phyloP scores from a whole-genome alignment of 2,888 invertebrate species.

The Proisotoma minuta region DNA sequence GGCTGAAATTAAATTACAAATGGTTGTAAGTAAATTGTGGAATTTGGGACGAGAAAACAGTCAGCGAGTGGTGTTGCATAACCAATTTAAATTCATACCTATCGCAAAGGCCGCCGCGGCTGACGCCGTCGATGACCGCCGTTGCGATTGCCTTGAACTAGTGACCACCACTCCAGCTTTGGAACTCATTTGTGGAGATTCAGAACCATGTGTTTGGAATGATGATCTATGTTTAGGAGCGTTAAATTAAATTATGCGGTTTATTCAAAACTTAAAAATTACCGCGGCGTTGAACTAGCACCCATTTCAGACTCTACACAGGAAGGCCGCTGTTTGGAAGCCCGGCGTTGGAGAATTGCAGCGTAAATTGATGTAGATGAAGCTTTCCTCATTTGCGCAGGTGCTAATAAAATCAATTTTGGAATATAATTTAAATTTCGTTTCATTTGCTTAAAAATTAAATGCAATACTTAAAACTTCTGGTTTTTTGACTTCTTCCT shows the following conservation, averaged over 20 bases:
- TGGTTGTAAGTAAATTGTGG: background rate
- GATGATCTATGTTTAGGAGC: conserved; percentile 55
- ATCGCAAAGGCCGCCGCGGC: conserved; percentile 87
- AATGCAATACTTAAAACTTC: conserved; percentile 31
- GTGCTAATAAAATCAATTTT: conserved; percentile 28
- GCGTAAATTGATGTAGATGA: conserved; percentile 48
- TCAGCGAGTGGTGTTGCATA: too few species aligned
- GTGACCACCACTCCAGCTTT: conserved; percentile 88
- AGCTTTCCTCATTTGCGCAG: conserved; percentile 44
- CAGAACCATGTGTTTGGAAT: conserved; percentile 56
- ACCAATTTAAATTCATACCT: background rate
- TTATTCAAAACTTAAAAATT: background rate
- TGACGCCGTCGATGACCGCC: conserved; percentile 80
- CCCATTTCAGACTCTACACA: conserved; percentile 50
- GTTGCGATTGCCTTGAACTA: conserved; percentile 77
- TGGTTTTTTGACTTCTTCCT: conserved; percentile 31
- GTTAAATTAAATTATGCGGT: too few species aligned
- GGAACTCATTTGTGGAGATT: conserved; percentile 59
- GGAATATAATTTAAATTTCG: background rate
- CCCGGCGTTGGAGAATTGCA: conserved; percentile 46
- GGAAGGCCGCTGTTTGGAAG: conserved; percentile 47
- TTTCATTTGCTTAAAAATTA: conserved; percentile 36
- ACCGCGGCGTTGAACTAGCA: conserved; percentile 55
- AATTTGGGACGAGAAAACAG: too few species aligned
- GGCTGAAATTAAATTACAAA: conserved; percentile 13